These are phyloP conservation scores for Papilio machaon DNA, from an alignment of 1,140 invertebrate species.

Conservation along the genomic window DNA sequence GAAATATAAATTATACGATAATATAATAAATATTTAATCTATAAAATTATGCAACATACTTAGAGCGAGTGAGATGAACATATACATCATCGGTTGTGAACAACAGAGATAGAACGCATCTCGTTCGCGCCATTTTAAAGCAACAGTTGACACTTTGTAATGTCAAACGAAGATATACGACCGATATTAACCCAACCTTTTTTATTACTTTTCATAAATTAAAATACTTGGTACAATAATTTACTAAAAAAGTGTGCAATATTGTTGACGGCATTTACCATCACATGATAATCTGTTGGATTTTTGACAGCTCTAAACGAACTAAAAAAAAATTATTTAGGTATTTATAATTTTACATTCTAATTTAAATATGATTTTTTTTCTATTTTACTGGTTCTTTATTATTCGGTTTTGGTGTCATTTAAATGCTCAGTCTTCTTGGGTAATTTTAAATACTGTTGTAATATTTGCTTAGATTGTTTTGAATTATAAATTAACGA, in stretches of 20 bases:
- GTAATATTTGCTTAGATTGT: background rate
- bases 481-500: background rate
- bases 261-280: background rate
- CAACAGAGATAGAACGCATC: background rate
- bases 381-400: background rate
- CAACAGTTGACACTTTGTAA: background rate
- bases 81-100: background rate
- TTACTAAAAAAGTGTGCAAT: background rate
- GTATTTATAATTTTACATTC: too few species aligned
- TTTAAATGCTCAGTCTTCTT: background rate
- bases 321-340: background rate
- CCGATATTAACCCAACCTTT: background rate
- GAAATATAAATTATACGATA: background rate
- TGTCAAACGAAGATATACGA: background rate
- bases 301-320: background rate
- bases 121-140: background rate
- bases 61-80: background rate
- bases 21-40: background rate
- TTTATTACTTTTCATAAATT: slow-evolving; percentile 2
- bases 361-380: background rate
- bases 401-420: slow-evolving; percentile 12
- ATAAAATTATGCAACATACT: background rate
- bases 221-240: background rate
- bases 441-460: background rate
- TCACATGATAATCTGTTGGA: background rate